Percentiles rank a stretch among this genome's conserved stretches.
phyloP scores from a whole-genome alignment of 2,797 vertebrate species.

The Semaprochilodus insignis region DNA sequence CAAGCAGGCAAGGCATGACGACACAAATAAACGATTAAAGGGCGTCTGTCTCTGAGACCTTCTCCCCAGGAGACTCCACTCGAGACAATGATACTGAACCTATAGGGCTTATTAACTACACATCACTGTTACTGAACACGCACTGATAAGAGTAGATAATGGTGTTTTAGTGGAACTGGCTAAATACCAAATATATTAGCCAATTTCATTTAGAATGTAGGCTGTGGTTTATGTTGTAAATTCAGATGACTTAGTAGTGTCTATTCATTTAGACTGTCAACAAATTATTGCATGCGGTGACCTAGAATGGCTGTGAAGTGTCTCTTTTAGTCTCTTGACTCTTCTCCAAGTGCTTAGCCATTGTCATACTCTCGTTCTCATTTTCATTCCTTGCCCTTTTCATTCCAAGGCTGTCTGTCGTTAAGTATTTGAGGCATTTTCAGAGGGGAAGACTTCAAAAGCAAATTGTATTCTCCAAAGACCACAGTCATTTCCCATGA shows the following conservation, averaged over 20 bases:
- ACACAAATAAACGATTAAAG: constrained; percentile 77
- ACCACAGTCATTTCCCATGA: constrained; percentile 56
- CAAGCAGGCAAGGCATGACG: constrained; percentile 67
- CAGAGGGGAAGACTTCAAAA: constrained; percentile 22
- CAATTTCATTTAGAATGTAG: not conserved
- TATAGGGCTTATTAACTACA: constrained; percentile 3
- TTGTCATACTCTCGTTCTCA: not conserved
- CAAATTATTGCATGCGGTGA: too few species aligned
- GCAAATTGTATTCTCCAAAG: constrained; percentile 37
- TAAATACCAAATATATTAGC: not conserved
- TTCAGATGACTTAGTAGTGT: not conserved
- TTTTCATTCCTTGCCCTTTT: constrained; percentile 44
- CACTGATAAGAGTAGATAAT: not conserved
- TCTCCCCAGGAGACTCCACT: constrained; percentile 48
- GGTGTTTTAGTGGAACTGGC: not conserved
- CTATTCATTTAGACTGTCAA: not conserved
- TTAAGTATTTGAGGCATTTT: constrained; percentile 37
- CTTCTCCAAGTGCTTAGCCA: not conserved
- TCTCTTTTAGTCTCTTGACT: not conserved
- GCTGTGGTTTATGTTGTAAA: not conserved
- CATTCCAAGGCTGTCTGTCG: constrained; percentile 33
- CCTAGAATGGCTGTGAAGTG: not conserved
- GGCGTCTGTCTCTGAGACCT: constrained; percentile 70
- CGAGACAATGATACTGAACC: not conserved
- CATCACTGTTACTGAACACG: constrained; percentile 7